Evolutionary conservation across 2,797 vertebrate genomes (phyloP).

Genomic region (Sebastes nivosus): DNA sequence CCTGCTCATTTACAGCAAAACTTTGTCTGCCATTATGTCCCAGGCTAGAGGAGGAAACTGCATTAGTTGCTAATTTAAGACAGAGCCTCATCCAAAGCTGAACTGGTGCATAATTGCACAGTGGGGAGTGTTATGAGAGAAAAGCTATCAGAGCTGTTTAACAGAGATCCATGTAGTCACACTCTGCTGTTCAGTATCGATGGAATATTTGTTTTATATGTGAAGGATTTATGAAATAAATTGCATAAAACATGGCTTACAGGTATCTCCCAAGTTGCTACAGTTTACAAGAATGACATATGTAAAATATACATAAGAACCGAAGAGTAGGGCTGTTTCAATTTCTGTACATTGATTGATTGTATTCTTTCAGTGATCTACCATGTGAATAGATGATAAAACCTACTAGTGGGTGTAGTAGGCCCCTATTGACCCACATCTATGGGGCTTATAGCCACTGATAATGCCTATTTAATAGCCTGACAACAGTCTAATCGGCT

Average conservation of each 20-base stretch:
- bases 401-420: too few relatives aligned
- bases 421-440: too few relatives aligned
- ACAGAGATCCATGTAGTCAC: not conserved
- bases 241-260: not conserved
- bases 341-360: not conserved
- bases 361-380: not conserved
- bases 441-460: too few relatives aligned
- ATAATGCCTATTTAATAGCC: too few relatives aligned
- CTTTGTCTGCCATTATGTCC: slow-evolving; percentile 12
- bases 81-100: slow-evolving; percentile 33
- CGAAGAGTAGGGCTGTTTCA: too few relatives aligned
- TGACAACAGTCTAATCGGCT: too few relatives aligned
- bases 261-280: too few relatives aligned
- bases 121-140: slow-evolving; percentile 29
- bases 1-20: slow-evolving; percentile 36
- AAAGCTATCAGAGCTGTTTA: slow-evolving; percentile 8
- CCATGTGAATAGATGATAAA: too few relatives aligned
- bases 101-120: slow-evolving; percentile 54
- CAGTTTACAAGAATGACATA: too few relatives aligned
- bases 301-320: too few relatives aligned
- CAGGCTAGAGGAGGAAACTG: slow-evolving; percentile 8
- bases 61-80: slow-evolving; percentile 52
- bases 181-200: not conserved
- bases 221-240: not conserved
- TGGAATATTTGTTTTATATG: not conserved